Conservation (phyloP, 2,888 invertebrate species). For the Patella depressa region DNA sequence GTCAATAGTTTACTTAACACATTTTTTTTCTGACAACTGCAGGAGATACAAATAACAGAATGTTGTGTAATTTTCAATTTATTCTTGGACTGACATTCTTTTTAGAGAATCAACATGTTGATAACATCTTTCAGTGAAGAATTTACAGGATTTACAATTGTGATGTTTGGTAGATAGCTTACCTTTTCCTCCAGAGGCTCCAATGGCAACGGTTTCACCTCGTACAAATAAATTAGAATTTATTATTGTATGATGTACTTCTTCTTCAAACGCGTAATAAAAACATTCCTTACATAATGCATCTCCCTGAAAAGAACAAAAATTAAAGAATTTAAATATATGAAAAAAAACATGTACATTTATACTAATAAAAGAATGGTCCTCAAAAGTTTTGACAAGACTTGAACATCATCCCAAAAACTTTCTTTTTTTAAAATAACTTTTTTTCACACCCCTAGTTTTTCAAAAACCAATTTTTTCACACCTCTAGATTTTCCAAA, state of each 20-base stretch:
- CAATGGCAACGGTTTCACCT: constrained; percentile 91
- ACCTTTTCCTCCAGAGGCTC: constrained; percentile 79
- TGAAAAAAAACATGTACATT: no score
- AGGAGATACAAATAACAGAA: no score
- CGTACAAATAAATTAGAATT: constrained; percentile 84
- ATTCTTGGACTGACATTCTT: neutral
- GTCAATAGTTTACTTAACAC: no score
- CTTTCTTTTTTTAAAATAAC: no score
- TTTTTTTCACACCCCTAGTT: no score
- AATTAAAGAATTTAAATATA: neutral
- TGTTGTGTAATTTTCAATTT: no score
- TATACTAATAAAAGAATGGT: no score
- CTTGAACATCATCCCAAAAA: no score
- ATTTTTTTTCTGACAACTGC: no score
- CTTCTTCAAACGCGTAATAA: constrained; percentile 92
- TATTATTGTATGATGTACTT: constrained; percentile 91
- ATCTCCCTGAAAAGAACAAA: constrained; percentile 76
- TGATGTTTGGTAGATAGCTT: constrained; percentile 10
- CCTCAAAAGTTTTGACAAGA: no score
- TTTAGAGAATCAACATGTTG: neutral
- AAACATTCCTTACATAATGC: constrained; percentile 95
- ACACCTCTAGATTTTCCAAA: no score
- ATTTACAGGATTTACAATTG: neutral
- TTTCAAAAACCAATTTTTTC: no score
- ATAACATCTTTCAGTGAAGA: neutral